Percentiles rank a stretch among this genome's conserved stretches.
phyloP scores from a whole-genome alignment of 2,888 invertebrate species.

The Lithophane semibrunnea region DNA sequence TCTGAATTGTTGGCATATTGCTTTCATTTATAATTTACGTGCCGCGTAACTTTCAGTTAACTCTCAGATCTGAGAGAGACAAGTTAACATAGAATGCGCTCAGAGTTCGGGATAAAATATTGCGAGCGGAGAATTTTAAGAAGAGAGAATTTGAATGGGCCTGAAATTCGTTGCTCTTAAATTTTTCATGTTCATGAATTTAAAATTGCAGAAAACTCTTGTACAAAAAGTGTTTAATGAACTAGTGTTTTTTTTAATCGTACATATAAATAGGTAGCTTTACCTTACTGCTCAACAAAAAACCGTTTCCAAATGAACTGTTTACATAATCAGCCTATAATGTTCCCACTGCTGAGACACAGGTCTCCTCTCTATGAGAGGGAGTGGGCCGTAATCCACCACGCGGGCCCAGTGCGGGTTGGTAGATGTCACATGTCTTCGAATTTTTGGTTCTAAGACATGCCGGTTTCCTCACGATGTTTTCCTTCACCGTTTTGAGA shows the following conservation, averaged over 20 bases:
- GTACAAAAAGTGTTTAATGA: neutral
- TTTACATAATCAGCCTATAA: too few relatives aligned
- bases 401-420: too few relatives aligned
- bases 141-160: constrained; percentile 14
- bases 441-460: too few relatives aligned
- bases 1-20: constrained; percentile 59
- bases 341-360: too few relatives aligned
- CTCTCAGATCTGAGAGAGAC: constrained; percentile 49
- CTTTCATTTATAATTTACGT: constrained; percentile 71
- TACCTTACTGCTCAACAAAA: neutral
- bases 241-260: neutral
- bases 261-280: neutral
- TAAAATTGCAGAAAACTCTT: neutral
- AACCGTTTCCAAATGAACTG: constrained; percentile 3
- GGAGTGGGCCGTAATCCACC: too few relatives aligned
- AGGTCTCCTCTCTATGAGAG: too few relatives aligned
- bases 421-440: too few relatives aligned
- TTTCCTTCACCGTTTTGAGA: too few relatives aligned
- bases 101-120: constrained; percentile 26
- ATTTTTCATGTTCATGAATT: constrained; percentile 20
- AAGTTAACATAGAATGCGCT: constrained; percentile 46
- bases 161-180: neutral
- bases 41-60: constrained; percentile 57
- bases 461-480: too few relatives aligned
- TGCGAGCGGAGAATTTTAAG: constrained; percentile 15